Percentiles rank a stretch among this genome's conserved stretches.
phyloP scores from a whole-genome alignment of 1,140 invertebrate genomes.

The Zophobas atratus region DNA sequence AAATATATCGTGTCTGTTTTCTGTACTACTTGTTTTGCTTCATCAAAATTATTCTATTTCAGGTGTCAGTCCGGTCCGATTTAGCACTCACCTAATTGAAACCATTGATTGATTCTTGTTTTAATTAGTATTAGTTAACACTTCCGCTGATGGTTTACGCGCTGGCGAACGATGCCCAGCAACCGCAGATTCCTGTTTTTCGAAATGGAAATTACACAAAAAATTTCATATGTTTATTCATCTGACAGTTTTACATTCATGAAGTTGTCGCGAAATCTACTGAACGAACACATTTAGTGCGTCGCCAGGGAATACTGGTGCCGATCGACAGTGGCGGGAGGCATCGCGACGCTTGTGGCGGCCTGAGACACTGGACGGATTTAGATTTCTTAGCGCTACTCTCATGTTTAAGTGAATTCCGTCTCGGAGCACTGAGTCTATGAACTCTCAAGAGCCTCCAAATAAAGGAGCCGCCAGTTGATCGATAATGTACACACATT shows the following conservation, averaged over 20 bases:
- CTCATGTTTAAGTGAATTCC: constrained; percentile 50
- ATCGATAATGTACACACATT: constrained; percentile 34
- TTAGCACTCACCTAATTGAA: constrained; percentile 35
- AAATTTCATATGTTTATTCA: constrained; percentile 4
- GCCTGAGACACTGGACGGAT: constrained; percentile 48
- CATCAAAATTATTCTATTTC: constrained; percentile 57
- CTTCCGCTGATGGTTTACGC: constrained; percentile 12
- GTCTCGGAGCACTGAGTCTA: constrained; percentile 48
- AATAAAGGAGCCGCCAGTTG: constrained; percentile 28
- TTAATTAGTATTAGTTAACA: constrained; percentile 25
- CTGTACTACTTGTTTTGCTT: constrained; percentile 62
- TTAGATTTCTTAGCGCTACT: constrained; percentile 50
- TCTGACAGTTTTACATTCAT: constrained; percentile 9
- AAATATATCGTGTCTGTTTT: constrained; percentile 60
- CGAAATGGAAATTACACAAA: neutral
- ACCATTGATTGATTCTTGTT: constrained; percentile 31
- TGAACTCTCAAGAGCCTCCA: constrained; percentile 49
- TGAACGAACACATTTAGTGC: constrained; percentile 30
- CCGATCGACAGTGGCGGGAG: constrained; percentile 43
- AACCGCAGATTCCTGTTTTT: constrained; percentile 16
- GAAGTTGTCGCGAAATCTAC: constrained; percentile 29
- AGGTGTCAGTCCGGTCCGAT: constrained; percentile 33
- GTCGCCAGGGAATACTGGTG: constrained; percentile 44
- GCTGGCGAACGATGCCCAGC: neutral
- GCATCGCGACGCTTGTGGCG: constrained; percentile 51